phyloP scores from a whole-genome alignment of 2,888 invertebrate genomes.

The Microdon myrmicae region DNA sequence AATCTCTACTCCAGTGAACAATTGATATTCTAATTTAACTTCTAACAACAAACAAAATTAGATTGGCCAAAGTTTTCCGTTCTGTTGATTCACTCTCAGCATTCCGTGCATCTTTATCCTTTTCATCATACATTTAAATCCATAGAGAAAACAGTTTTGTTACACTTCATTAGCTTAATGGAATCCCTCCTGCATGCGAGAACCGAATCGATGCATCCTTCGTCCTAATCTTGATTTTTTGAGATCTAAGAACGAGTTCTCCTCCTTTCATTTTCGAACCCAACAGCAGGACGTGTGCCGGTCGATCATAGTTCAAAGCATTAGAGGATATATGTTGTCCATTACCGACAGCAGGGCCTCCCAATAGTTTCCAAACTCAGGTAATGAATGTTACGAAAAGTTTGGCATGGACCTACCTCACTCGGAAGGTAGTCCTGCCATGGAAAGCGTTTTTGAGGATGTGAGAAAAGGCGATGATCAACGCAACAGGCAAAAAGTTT shows the following conservation, averaged over 20 bases:
- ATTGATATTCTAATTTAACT: constrained; percentile 1
- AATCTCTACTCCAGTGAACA: neutral
- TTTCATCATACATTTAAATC: constrained; percentile 15
- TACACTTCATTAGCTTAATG: constrained; percentile 52
- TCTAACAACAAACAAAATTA: constrained; percentile 1
- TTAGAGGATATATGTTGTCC: constrained; percentile 32
- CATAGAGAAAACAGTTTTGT: constrained; percentile 41
- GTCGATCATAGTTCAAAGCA: constrained; percentile 50
- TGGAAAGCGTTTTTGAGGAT: too few species aligned
- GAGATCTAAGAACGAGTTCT: too few species aligned
- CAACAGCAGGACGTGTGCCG: too few species aligned
- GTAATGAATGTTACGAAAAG: constrained; percentile 45
- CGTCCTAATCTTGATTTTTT: constrained; percentile 4
- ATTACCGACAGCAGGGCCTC: neutral
- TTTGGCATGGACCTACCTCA: constrained; percentile 40
- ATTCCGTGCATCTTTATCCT: neutral
- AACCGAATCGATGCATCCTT: constrained; percentile 1
- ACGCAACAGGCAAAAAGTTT: too few species aligned
- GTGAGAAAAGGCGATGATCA: too few species aligned
- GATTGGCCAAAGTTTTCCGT: constrained; percentile 1
- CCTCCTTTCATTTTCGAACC: too few species aligned
- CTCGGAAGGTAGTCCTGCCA: too few species aligned
- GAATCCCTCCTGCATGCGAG: constrained; percentile 32
- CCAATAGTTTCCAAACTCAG: constrained; percentile 27
- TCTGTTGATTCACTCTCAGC: constrained; percentile 17